A percentile compares a stretch with the other conserved stretches of the same genome.
phyloP scores from a whole-genome alignment of 2,797 vertebrate genomes.

The Neostethus bicornis region DNA sequence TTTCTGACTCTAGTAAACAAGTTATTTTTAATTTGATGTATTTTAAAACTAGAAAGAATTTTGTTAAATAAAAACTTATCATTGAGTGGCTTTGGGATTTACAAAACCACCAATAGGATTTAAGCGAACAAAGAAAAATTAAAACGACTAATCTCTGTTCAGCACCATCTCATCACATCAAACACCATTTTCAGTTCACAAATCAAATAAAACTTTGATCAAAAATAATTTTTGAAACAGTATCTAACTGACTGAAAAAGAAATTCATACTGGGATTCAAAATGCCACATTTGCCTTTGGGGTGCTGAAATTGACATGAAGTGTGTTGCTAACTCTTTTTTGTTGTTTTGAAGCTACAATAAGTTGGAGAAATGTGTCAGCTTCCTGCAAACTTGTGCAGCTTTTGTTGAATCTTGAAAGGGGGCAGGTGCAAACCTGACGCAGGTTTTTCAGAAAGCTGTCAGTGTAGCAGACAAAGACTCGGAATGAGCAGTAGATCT shows the following conservation, averaged over 20 bases:
- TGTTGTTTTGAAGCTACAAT: conserved; percentile 6
- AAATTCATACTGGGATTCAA: conserved; percentile 38
- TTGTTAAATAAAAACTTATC: conserved; percentile 40
- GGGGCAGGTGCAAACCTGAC: conserved; percentile 44
- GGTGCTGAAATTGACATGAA: conserved; percentile 35
- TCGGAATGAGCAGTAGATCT: conserved; percentile 22
- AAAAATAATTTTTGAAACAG: conserved; percentile 35
- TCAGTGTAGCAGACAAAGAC: conserved; percentile 49
- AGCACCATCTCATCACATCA: conserved; percentile 17
- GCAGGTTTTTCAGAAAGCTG: conserved; percentile 42
- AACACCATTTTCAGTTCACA: conserved; percentile 24
- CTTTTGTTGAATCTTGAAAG: conserved; percentile 45
- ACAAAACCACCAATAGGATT: conserved; percentile 9
- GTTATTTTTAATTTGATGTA: conserved; percentile 14
- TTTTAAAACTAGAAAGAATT: conserved; percentile 33
- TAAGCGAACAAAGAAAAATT: conserved; percentile 36
- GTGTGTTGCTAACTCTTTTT: conserved; percentile 25
- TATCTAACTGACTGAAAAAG: conserved; percentile 31
- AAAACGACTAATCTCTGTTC: conserved; percentile 44
- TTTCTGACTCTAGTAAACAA: background rate
- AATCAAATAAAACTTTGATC: conserved; percentile 19
- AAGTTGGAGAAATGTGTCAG: conserved; percentile 40
- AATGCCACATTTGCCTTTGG: conserved; percentile 52
- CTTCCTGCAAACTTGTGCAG: conserved; percentile 36
- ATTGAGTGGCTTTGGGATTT: conserved; percentile 28